These are phyloP conservation scores for Potamarius usumacintae DNA, from an alignment of 2,113 vertebrate species.

Conservation along the genomic window DNA sequence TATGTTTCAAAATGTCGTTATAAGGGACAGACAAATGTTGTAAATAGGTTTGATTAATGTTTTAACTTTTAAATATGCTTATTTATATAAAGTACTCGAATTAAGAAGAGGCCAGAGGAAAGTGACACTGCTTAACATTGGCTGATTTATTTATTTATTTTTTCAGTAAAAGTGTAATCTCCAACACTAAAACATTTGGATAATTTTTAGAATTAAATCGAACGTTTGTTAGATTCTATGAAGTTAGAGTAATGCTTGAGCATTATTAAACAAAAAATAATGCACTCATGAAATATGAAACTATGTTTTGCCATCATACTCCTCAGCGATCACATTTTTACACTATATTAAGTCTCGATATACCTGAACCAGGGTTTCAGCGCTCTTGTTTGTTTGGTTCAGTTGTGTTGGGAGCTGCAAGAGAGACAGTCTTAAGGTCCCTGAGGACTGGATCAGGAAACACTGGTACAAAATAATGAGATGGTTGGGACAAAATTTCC, in stretches of 20 bases:
- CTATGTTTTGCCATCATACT: background rate
- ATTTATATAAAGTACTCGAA: background rate
- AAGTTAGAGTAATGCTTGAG: background rate
- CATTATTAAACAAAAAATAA: background rate
- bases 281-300: background rate
- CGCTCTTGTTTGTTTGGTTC: constrained; percentile 6
- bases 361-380: constrained; percentile 3
- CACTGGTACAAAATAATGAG: constrained; percentile 31
- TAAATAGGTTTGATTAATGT: background rate
- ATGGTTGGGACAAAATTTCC: constrained; percentile 19
- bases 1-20: background rate
- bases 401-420: background rate
- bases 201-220: background rate
- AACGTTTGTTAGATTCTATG: background rate
- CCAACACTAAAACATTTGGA: background rate
- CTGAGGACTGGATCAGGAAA: background rate
- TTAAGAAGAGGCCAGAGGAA: background rate
- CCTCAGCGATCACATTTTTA: background rate
- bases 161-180: background rate
- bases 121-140: background rate
- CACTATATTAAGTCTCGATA: background rate
- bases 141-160: background rate
- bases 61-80: background rate
- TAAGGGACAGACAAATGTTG: background rate
- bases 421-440: background rate